Evolutionary conservation across 2,113 vertebrate genomes (phyloP).

Genomic region (rabbit (Oryctolagus cuniculus)): mOryCun1.1 NC_091434.1:58819001-58819500

Average conservation of each 20-base stretch:
- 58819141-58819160: conserved; percentile 92
- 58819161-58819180: conserved; percentile 88
- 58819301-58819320: conserved; percentile 5
- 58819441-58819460: conserved; percentile 63
- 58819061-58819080: conserved; percentile 31
- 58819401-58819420: not conserved
- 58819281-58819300: conserved; percentile 62
- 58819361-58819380: conserved; percentile 36
- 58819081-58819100: conserved; percentile 78
- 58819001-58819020: conserved; percentile 46
- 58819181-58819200: conserved; percentile 48
- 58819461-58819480: conserved; percentile 42
- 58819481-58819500: conserved; percentile 20
- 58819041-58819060: not conserved
- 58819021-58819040: not conserved
- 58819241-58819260: conserved; percentile 31
- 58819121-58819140: conserved; percentile 99
- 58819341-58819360: conserved; percentile 10
- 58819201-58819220: conserved; percentile 56
- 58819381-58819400: not conserved
- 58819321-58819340: conserved; percentile 5
- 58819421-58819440: conserved; percentile 69
- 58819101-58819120: conserved; percentile 98
- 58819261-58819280: conserved; percentile 30
- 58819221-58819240: conserved; percentile 66